Evolutionary conservation across 2,113 vertebrate genomes (phyloP).

Genomic region (Eudyptes chrysolophus): DNA sequence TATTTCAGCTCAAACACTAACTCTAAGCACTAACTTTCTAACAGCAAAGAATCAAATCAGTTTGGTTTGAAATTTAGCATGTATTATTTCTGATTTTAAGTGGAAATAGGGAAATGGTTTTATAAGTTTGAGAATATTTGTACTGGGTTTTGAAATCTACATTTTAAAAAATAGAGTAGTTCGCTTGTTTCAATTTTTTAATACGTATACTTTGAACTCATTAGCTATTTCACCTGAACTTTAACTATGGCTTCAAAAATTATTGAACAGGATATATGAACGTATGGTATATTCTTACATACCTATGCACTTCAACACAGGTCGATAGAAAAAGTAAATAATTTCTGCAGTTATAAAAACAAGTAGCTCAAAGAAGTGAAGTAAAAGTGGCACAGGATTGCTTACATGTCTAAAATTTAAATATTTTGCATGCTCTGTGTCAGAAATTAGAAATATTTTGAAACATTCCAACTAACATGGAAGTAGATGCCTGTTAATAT

Average conservation of each 20-base stretch:
- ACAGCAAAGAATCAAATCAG: neutral
- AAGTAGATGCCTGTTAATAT: neutral
- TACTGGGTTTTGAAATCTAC: neutral
- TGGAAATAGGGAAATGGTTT: neutral
- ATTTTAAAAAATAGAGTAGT: neutral
- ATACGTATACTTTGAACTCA: neutral
- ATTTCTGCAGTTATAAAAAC: neutral
- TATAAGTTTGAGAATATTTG: neutral
- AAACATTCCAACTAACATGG: neutral
- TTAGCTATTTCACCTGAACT: neutral
- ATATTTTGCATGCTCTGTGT: neutral
- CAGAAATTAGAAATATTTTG: neutral
- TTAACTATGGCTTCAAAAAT: neutral
- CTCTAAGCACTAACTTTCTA: neutral
- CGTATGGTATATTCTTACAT: neutral
- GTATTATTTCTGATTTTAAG: neutral
- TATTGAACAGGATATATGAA: neutral
- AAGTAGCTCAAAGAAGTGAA: neutral
- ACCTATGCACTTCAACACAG: neutral
- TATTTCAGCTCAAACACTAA: neutral
- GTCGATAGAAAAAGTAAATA: neutral
- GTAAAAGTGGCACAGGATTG: neutral
- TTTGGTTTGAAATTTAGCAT: neutral
- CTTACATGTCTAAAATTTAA: neutral
- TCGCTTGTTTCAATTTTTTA: neutral